Percentiles rank a stretch among this genome's conserved stretches.
These are phyloP conservation scores for Stichopus chloronotus DNA, from an alignment of 35 echinoderm and acorn worm genomes.

Conservation along the genomic window DNA sequence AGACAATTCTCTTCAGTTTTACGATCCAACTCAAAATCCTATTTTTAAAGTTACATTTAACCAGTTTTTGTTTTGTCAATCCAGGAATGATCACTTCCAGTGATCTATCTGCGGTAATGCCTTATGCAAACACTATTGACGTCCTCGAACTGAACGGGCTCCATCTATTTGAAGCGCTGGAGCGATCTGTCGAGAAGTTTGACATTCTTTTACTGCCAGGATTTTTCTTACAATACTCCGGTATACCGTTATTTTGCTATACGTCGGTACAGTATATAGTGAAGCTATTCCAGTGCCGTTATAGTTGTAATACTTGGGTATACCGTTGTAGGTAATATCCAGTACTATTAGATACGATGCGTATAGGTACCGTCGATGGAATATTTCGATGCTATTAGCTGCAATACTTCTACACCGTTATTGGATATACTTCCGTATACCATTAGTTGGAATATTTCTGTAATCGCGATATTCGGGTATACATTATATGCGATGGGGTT, in stretches of 20 bases:
- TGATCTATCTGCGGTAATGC: conserved; percentile 48
- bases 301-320: background rate
- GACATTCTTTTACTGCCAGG: conserved; percentile 17
- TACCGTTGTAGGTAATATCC: background rate
- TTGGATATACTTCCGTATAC: too few relatives aligned
- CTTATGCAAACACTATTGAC: conserved; percentile 78
- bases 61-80: too few relatives aligned
- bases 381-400: background rate
- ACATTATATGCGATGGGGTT: too few relatives aligned
- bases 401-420: background rate
- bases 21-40: too few relatives aligned
- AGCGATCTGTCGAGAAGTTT: conserved; percentile 57
- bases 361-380: background rate
- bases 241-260: background rate
- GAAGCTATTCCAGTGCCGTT: background rate
- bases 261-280: background rate
- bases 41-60: too few relatives aligned
- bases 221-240: conserved; percentile 69
- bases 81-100: background rate
- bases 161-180: conserved; percentile 61
- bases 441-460: too few relatives aligned
- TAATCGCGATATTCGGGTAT: too few relatives aligned
- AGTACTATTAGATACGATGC: background rate
- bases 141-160: conserved; percentile 53
- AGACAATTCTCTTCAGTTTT: too few relatives aligned